Evolutionary conservation across 2,888 invertebrate species (phyloP).

Genomic region (Fragum fragum): DNA sequence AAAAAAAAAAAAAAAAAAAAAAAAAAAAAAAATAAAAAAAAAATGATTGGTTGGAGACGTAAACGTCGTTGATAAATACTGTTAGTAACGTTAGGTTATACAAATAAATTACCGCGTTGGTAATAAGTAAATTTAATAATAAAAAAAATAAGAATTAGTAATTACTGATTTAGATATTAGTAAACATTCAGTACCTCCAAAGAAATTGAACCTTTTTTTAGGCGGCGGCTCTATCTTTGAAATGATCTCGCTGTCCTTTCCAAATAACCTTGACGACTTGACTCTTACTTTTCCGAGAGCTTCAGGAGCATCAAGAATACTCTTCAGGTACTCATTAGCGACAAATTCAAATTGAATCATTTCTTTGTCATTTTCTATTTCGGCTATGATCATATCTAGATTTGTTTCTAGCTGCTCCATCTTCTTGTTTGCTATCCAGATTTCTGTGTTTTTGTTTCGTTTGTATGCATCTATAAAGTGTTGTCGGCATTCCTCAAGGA

Average conservation of each 20-base stretch:
- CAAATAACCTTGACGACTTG: constrained; percentile 39
- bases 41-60: too few species aligned
- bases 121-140: too few species aligned
- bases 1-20: too few species aligned
- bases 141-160: too few species aligned
- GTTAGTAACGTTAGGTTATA: too few species aligned
- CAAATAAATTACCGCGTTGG: too few species aligned
- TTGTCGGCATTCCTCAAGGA: constrained; percentile 36
- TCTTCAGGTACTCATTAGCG: constrained; percentile 40
- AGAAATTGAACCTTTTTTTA: constrained; percentile 13
- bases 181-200: not conserved
- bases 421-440: constrained; percentile 58
- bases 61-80: too few species aligned
- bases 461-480: constrained; percentile 48
- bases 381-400: constrained; percentile 38
- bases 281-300: constrained; percentile 52
- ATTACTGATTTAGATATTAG: too few species aligned
- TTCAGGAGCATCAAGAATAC: constrained; percentile 47
- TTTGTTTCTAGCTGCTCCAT: constrained; percentile 44
- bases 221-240: constrained; percentile 10
- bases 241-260: constrained; percentile 35
- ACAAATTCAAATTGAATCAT: constrained; percentile 54
- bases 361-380: constrained; percentile 44
- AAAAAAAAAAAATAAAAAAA: too few species aligned
- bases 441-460: constrained; percentile 34